phyloP scores from a whole-genome alignment of 1,140 invertebrate genomes.

The Rhyacophila brunnea region DNA sequence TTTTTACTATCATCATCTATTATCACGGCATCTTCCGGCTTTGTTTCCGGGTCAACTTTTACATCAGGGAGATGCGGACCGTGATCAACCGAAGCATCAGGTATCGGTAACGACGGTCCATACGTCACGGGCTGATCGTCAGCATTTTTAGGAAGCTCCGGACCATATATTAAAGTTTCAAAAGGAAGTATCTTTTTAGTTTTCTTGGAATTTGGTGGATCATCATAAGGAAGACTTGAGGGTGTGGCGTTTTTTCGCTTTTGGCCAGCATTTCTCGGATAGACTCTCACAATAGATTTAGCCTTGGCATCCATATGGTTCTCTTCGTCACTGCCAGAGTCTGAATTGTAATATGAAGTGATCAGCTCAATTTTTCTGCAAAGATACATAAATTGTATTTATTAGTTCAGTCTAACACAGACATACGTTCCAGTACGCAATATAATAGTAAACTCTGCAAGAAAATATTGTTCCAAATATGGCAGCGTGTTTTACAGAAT shows the following conservation, averaged over 20 bases:
- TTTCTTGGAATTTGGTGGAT: neutral
- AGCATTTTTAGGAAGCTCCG: slow-evolving; percentile 15
- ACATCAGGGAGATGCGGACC: too few species aligned
- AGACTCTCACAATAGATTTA: slow-evolving; percentile 11
- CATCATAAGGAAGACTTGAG: neutral
- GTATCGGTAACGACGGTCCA: neutral
- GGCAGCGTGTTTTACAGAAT: too few species aligned
- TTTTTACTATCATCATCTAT: too few species aligned
- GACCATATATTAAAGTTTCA: slow-evolving; percentile 18
- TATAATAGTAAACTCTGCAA: too few species aligned
- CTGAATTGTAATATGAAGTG: slow-evolving; percentile 33
- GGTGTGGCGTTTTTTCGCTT: slow-evolving; percentile 1
- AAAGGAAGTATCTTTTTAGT: neutral
- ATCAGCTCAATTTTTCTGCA: slow-evolving; percentile 32
- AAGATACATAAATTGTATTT: too few species aligned
- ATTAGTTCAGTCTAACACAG: too few species aligned
- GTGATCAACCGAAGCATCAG: too few species aligned
- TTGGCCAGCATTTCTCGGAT: slow-evolving; percentile 9
- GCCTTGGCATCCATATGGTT: slow-evolving; percentile 13
- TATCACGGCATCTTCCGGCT: too few species aligned
- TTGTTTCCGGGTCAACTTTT: too few species aligned
- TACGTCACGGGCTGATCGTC: neutral
- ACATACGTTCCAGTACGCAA: too few species aligned
- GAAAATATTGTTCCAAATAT: too few species aligned
- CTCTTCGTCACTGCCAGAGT: slow-evolving; percentile 30